Base-by-base conservation (phyloP, 2,797 vertebrate genomes). In the Mus spretus region DNA sequence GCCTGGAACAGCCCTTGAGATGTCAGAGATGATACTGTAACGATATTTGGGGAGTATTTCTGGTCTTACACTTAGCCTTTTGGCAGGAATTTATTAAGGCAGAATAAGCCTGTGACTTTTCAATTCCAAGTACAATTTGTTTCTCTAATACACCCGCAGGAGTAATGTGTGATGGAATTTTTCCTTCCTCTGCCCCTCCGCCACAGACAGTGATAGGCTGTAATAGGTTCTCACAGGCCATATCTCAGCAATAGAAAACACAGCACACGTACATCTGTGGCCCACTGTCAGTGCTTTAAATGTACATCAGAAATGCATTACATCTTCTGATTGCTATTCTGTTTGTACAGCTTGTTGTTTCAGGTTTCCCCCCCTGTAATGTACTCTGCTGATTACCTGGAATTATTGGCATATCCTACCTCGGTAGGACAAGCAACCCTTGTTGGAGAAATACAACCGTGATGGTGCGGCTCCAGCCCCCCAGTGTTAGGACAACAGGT, bases 51-150 rank as follows among this genome's bases (percentile, higher is more conserved):
- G 98, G 98, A 99, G 99, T 98, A 98, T 99, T 99, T 99, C 98
- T 98, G 98, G 98, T 99, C 98, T 99, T 99, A 98, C 99, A 99
- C 99, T 99, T 99, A 99, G 99, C 99, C 99, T 99, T 99, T 99
- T 99, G 99, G 99, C 99, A 99, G 99, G 98, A 98, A 99, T 99
- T 99, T 99, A 99, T 99, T 99, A 99, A 99, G 99, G 99, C 98
- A 98, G 99, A 99, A 99, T 99, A 99, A 99, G 99, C 99, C 98
- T 99, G 99, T 99, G 99, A 99, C 99, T 99, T 99, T 99, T 99
- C 99, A 99, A 99, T 99, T 99, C 99, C 99, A 98, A 99, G 99
- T 99, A 99, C 99, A 99, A 99, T 99, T 99, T 99, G 99, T 99
- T 99, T 99, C 99, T 99, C 99, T 99, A 99, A 99, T 99, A 99